Evolutionary conservation across 1,140 invertebrate genomes (phyloP).

Genomic region (Drosophila chauvacae): DNA sequence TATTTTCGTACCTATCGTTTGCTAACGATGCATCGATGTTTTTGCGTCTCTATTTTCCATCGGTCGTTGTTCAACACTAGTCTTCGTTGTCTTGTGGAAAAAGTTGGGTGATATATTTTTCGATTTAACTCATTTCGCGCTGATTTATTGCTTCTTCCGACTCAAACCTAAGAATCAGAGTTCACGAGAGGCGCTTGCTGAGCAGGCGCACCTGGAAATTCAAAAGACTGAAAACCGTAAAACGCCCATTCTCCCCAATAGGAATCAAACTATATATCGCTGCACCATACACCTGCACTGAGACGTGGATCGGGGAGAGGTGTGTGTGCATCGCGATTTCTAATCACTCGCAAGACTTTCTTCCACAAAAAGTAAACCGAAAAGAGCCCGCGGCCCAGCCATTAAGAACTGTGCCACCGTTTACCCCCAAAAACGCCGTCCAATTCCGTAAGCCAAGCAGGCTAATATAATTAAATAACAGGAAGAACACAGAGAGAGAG

Average conservation of each 20-base stretch:
- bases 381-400: slow-evolving; percentile 48
- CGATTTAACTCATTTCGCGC: slow-evolving; percentile 68
- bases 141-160: slow-evolving; percentile 62
- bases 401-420: slow-evolving; percentile 58
- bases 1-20: no score
- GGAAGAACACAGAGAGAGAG: slow-evolving; percentile 7
- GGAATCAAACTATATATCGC: slow-evolving; percentile 20
- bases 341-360: slow-evolving; percentile 75
- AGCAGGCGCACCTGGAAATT: slow-evolving; percentile 56
- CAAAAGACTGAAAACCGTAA: slow-evolving; percentile 66
- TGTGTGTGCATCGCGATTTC: slow-evolving; percentile 64
- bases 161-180: slow-evolving; percentile 51
- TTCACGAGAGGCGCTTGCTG: slow-evolving; percentile 49
- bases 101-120: slow-evolving; percentile 64
- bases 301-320: slow-evolving; percentile 16
- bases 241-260: slow-evolving; percentile 3
- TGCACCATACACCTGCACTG: slow-evolving; percentile 27
- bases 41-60: background rate
- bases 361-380: slow-evolving; percentile 45
- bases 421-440: slow-evolving; percentile 42
- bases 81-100: slow-evolving; percentile 75
- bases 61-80: slow-evolving; percentile 26
- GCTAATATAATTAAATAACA: slow-evolving; percentile 49
- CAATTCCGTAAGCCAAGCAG: slow-evolving; percentile 45
- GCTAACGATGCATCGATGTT: no score